phyloP scores from a whole-genome alignment of 2,113 vertebrate genomes.

The Clarias magur region DNA sequence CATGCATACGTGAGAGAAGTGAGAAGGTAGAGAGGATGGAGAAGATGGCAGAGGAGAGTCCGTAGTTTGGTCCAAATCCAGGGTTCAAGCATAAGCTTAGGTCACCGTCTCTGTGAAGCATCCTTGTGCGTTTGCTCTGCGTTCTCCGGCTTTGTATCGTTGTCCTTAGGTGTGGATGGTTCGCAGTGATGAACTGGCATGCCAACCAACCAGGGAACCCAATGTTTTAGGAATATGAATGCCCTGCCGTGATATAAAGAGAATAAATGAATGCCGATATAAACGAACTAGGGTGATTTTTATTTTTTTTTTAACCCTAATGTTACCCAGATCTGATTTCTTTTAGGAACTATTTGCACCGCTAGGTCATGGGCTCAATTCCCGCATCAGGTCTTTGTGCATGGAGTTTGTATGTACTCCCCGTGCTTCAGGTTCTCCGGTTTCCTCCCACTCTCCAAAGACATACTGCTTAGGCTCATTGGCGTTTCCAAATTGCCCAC shows the following conservation, averaged over 20 bases:
- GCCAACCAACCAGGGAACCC: not conserved
- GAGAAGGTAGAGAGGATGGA: not conserved
- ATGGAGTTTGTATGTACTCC: too few species aligned
- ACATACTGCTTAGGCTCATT: too few species aligned
- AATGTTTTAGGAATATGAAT: not conserved
- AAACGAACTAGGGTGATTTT: too few species aligned
- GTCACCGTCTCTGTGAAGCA: not conserved
- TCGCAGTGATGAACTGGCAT: not conserved
- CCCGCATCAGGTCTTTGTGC: too few species aligned
- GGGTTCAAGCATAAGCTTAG: not conserved
- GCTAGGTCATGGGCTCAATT: too few species aligned
- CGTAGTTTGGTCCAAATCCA: not conserved
- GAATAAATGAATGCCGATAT: not conserved
- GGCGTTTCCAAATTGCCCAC: too few species aligned
- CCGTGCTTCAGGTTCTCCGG: too few species aligned
- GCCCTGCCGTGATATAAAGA: not conserved
- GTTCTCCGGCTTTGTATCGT: not conserved
- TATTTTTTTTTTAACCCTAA: too few species aligned
- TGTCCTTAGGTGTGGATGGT: not conserved
- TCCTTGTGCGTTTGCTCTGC: not conserved
- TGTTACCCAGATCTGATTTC: too few species aligned
- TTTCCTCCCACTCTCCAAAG: too few species aligned
- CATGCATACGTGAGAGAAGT: not conserved
- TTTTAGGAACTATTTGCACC: too few species aligned
- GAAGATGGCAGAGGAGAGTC: not conserved